phyloP scores from a whole-genome alignment of 2,888 invertebrate species.

The Automeris io region DNA sequence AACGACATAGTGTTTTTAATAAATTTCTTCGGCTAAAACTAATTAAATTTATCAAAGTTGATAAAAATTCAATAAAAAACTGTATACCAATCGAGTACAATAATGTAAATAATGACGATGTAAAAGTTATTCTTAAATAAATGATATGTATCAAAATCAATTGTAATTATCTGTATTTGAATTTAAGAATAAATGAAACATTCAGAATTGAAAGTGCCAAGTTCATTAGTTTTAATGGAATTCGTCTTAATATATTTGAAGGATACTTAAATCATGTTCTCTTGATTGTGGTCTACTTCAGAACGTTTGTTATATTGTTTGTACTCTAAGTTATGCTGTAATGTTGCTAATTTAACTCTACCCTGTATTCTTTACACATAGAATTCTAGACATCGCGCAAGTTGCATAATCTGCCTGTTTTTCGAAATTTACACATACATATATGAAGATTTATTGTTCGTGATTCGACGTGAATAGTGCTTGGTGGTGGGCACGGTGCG shows the following conservation, averaged over 20 bases:
- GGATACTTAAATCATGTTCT: too few relatives aligned
- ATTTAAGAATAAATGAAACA: slow-evolving; percentile 61
- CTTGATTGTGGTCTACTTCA: too few relatives aligned
- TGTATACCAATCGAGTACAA: slow-evolving; percentile 74
- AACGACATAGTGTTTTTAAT: not conserved
- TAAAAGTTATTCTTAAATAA: slow-evolving; percentile 52
- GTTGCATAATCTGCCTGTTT: too few relatives aligned
- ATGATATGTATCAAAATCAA: slow-evolving; percentile 30
- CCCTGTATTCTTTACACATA: too few relatives aligned
- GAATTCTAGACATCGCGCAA: too few relatives aligned
- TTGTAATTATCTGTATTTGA: slow-evolving; percentile 59
- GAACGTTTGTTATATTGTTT: too few relatives aligned
- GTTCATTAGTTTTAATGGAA: slow-evolving; percentile 49
- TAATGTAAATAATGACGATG: slow-evolving; percentile 61
- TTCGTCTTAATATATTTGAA: not conserved
- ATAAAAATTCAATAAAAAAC: slow-evolving; percentile 29
- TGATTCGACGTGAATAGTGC: too few relatives aligned
- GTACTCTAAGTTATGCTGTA: too few relatives aligned
- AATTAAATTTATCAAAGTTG: slow-evolving; percentile 37
- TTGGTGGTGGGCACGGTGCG: too few relatives aligned
- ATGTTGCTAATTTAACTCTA: too few relatives aligned
- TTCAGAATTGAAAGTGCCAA: slow-evolving; percentile 76
- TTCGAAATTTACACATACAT: too few relatives aligned
- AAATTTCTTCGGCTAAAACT: slow-evolving; percentile 5
- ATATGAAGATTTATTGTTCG: too few relatives aligned